These are phyloP conservation scores for Phoronis australis DNA, from an alignment of 2,888 invertebrate species.

Conservation along the genomic window DNA sequence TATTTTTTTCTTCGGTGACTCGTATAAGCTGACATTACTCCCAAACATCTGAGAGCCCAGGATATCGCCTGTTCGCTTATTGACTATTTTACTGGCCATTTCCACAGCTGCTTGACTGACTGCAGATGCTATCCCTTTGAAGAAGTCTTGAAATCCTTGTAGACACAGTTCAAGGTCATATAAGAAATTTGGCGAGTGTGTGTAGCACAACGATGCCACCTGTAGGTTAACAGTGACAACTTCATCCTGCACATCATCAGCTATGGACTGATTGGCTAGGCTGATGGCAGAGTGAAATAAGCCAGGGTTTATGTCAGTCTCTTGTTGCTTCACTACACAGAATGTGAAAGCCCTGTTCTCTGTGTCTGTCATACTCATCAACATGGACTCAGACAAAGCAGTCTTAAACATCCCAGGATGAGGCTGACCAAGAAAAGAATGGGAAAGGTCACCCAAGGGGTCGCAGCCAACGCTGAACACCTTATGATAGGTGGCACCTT, in stretches of 20 bases:
- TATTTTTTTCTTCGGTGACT: no score
- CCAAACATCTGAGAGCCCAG: neutral
- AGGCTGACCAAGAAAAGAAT: neutral
- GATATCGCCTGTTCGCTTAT: conserved; percentile 17
- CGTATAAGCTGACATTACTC: no score
- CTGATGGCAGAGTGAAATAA: no score
- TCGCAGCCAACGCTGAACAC: conserved; percentile 80
- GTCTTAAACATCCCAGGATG: conserved; percentile 50
- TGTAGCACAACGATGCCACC: conserved; percentile 90
- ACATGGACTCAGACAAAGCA: conserved; percentile 25
- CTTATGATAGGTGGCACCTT: conserved; percentile 75
- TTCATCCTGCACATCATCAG: neutral
- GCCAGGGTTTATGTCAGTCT: neutral
- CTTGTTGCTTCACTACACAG: neutral
- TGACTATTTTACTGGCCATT: conserved; percentile 77
- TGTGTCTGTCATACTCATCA: neutral
- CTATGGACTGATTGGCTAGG: no score
- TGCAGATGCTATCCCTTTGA: conserved; percentile 75
- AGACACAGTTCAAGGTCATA: conserved; percentile 82
- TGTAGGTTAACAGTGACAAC: conserved; percentile 45
- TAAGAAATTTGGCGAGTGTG: conserved; percentile 82
- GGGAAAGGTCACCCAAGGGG: conserved; percentile 53
- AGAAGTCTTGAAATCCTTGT: conserved; percentile 83
- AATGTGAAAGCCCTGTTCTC: neutral
- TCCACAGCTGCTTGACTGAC: conserved; percentile 87